phyloP scores from a whole-genome alignment of 2,113 vertebrate genomes.

The Dromaius novaehollandiae region DNA sequence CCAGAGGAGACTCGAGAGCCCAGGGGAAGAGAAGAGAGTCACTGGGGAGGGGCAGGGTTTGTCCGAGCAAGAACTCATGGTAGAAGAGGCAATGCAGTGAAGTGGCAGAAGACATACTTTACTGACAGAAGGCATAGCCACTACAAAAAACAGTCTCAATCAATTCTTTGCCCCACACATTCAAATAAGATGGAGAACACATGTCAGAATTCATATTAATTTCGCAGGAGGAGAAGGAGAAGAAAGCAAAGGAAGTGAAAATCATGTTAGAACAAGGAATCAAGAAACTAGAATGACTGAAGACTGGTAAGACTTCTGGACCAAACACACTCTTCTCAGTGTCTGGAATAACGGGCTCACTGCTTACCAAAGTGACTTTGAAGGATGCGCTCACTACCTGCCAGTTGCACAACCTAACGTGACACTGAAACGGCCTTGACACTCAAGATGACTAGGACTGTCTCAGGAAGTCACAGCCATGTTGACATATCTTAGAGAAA shows the following conservation, averaged over 20 bases:
- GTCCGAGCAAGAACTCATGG: background rate
- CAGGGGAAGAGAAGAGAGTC: background rate
- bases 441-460: background rate
- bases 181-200: slow-evolving; percentile 34
- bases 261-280: slow-evolving; percentile 45
- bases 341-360: background rate
- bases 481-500: background rate
- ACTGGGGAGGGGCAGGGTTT: background rate
- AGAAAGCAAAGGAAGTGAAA: slow-evolving; percentile 24
- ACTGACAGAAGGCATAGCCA: background rate
- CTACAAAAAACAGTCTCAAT: background rate
- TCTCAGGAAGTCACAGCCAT: background rate
- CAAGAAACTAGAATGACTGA: slow-evolving; percentile 32
- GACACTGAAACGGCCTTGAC: background rate
- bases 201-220: slow-evolving; percentile 40
- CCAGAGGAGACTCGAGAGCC: background rate
- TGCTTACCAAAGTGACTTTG: background rate
- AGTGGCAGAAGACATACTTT: background rate
- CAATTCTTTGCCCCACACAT: background rate
- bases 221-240: slow-evolving; percentile 35
- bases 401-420: background rate
- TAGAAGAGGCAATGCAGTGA: background rate
- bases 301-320: background rate
- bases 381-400: background rate
- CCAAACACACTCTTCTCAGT: background rate